These are phyloP conservation scores for Carduelis carduelis DNA, from an alignment of 2,797 vertebrate species.

Conservation along the genomic window DNA sequence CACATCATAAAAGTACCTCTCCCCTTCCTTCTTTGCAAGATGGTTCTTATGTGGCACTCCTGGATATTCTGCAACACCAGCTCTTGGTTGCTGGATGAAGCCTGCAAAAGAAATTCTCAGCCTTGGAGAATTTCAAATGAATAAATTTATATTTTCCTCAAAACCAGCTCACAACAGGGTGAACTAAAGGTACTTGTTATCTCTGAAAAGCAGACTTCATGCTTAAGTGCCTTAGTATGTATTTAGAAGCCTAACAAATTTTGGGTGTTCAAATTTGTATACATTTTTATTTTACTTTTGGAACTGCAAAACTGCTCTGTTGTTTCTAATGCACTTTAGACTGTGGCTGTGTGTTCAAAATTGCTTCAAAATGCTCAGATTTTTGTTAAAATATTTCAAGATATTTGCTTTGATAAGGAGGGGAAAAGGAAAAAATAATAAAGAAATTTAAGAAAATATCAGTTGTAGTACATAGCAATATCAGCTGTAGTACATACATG, in stretches of 20 bases:
- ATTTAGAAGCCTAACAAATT: neutral
- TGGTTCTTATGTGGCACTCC: neutral
- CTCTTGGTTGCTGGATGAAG: neutral
- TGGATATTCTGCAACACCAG: neutral
- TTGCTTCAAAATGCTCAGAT: neutral
- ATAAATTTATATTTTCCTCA: neutral
- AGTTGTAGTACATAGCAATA: neutral
- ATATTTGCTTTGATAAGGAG: neutral
- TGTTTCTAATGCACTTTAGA: neutral
- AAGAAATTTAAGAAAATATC: neutral
- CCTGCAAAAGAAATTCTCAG: neutral
- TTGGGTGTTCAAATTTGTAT: neutral
- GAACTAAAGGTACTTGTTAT: neutral
- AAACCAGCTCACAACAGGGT: neutral
- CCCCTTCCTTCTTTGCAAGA: neutral
- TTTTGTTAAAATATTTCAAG: neutral
- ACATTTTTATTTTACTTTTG: neutral
- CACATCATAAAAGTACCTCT: constrained; percentile 51
- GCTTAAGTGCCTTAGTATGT: neutral
- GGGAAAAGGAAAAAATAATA: neutral
- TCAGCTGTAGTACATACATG: no score
- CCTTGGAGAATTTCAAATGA: neutral
- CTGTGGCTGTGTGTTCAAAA: neutral
- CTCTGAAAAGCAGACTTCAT: neutral
- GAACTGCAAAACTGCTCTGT: neutral